phyloP scores from a whole-genome alignment of 2,797 vertebrate species.

The Bovichtus diacanthus region DNA sequence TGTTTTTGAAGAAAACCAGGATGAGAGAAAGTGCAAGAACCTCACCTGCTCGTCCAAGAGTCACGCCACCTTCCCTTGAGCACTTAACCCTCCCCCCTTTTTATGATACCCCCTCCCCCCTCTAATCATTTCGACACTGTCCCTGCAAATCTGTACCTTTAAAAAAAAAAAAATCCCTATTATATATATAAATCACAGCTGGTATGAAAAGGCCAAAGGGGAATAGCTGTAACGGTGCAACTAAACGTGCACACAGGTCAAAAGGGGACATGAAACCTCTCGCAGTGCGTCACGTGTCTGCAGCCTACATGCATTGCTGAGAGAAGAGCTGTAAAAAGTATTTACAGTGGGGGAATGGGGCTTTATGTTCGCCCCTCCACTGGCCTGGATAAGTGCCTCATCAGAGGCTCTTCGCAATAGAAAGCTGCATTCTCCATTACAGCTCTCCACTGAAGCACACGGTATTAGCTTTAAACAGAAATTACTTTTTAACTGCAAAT shows the following conservation, averaged over 20 bases:
- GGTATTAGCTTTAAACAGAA: constrained; percentile 32
- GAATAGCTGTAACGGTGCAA: background rate
- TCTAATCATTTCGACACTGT: too few species aligned
- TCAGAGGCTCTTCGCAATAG: constrained; percentile 16
- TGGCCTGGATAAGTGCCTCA: constrained; percentile 55
- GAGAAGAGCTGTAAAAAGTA: constrained; percentile 23
- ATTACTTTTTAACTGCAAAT: constrained; percentile 38
- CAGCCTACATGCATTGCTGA: background rate
- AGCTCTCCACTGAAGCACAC: constrained; percentile 35
- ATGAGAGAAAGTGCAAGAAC: background rate
- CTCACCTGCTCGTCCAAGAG: background rate
- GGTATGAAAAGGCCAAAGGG: background rate
- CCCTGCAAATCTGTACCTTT: background rate
- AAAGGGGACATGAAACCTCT: constrained; percentile 22
- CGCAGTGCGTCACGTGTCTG: background rate
- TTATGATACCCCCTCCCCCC: background rate
- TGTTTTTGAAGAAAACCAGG: background rate
- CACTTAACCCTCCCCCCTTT: background rate
- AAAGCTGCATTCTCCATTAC: constrained; percentile 39
- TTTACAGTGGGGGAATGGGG: constrained; percentile 34
- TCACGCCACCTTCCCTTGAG: background rate
- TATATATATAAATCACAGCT: background rate
- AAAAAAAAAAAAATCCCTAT: background rate
- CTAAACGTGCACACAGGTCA: constrained; percentile 19
- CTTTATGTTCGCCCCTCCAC: constrained; percentile 46